Base-by-base conservation (phyloP, 2,113 vertebrate genomes). In the Typhlomys cinereus region DNA sequence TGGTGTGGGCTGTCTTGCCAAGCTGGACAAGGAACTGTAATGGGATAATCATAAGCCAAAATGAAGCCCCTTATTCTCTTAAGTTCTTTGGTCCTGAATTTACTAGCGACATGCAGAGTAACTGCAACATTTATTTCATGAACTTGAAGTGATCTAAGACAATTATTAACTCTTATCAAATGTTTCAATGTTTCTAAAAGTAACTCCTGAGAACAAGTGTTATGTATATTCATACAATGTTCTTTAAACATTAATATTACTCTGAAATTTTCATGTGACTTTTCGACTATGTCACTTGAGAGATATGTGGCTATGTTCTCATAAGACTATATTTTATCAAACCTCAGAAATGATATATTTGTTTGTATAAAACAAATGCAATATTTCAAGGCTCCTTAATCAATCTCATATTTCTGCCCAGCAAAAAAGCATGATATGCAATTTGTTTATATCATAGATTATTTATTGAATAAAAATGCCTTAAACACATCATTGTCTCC, bases 401-500 rank as follows among this genome's bases (percentile, higher is more conserved):
- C 74, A 83, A 92, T 75, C 23, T 88, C 18, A 84, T 41, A 81
- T 88, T 81, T 95, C 88, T 59, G 64, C 52, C 34, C 23, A 2
- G 20, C 69, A 14, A 39, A 83, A 94, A 96, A 88, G 44, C 6
- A 91, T 87, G 71, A 73, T 46, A 92, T n/a, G 10, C 69, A 85
- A 62, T 87, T 67, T 75, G 88, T 93, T 94, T 88, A 87, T 90
- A 94, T 67, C 69, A 14, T 73, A 62, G n/a, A 5, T 62, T 92
- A 88, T 92, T 88, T 94, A 76, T 80, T 92, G n/a, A 10, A 91
- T 73, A 90, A 78, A 90, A 84, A 73, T 64, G 14, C 66, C 75
- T 82, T 80, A 54, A 29, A 89, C 74, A 13, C 25, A 80, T 62
- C 82, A 85, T 78, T 78, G 11, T 80, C 41, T 88, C 34, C 71